These are phyloP conservation scores for Holothuria leucospilota DNA, from an alignment of 53 echinoderm and acorn worm species.

Conservation along the genomic window DNA sequence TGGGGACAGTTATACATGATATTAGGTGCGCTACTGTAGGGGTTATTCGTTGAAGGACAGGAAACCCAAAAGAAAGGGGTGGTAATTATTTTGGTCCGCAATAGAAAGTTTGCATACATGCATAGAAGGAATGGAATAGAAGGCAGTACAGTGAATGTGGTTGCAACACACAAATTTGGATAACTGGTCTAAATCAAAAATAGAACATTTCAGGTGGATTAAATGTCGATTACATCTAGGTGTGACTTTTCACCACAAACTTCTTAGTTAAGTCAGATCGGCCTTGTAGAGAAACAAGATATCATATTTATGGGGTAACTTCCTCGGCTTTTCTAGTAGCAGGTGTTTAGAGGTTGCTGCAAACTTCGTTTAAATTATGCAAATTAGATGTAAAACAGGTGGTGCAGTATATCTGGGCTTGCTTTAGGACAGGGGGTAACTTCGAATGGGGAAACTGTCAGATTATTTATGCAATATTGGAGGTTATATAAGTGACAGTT, in stretches of 20 bases:
- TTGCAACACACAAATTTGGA: slow-evolving; percentile 18
- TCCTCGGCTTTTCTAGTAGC: slow-evolving; percentile 33
- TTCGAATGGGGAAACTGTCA: slow-evolving; percentile 39
- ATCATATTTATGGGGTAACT: slow-evolving; percentile 8
- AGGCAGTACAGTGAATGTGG: slow-evolving; percentile 16
- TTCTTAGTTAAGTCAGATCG: too few relatives aligned
- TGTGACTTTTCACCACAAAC: too few relatives aligned
- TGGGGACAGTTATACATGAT: neutral
- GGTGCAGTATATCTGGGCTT: slow-evolving; percentile 33
- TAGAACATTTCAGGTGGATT: neutral
- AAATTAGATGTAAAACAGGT: slow-evolving; percentile 42
- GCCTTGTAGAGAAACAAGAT: too few relatives aligned
- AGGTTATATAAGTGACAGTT: slow-evolving; percentile 44
- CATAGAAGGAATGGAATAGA: neutral
- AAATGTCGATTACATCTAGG: too few relatives aligned
- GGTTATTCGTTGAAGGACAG: neutral
- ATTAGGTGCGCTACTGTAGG: neutral
- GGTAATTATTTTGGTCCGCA: slow-evolving; percentile 7
- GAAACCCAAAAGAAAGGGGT: neutral
- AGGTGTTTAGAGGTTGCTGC: slow-evolving; percentile 29
- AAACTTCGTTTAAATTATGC: slow-evolving; percentile 39
- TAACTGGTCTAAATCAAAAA: neutral
- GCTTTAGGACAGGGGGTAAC: slow-evolving; percentile 35
- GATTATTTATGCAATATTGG: slow-evolving; percentile 51
- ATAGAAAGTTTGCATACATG: slow-evolving; percentile 25